Evolutionary conservation across 2,113 vertebrate species (phyloP), one percentile per base, ranked within the genome.

Genomic region (Ictidomys tridecemlineatus): DNA sequence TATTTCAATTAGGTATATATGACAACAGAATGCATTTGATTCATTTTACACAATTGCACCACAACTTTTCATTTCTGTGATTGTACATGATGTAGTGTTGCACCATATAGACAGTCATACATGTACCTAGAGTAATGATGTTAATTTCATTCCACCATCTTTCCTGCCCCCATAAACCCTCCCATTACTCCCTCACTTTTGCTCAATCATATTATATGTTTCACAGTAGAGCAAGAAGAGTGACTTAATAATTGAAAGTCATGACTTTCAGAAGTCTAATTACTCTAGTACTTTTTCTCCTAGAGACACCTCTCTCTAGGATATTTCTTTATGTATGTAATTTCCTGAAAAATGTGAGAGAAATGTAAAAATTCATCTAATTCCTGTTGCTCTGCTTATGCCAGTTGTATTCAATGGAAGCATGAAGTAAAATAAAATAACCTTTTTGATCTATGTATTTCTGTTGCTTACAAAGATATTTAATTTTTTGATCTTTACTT

Each of bases 381-480:
- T 98, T 98, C 92, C 65, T 96, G 39, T 89, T 98, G 77, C 30
- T 95, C 97, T 98, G 86, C 88, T 80, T 98, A 94, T 84, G 30
- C 93, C 85, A 95, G 96, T 98, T 28, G 14, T 93, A 67, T 97
- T 98, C 94, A 95, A 28, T 95, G 89, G 94, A 98, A 98, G 98
- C 98, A 98, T 98, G 97, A 90, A 93, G 86, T 72, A 94, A 97
- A 96, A 93, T 92, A 76, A 97, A 98, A 98, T 69, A 97, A 97
- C 67, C 37, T 90, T 97, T 96, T 94, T 94, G 80, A 85, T 18
- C 96, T 97, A 69, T 98, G 94, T 65, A 96, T 97, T 98, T 97
- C 76, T 96, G 67, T 98, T 97, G 96, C 93, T 98, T 84, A 98
- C 96, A 98, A 87, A 2, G 77, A 96, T 97, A 87, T 96, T 98